Evolutionary conservation across 2,888 invertebrate genomes (phyloP), one percentile per base, ranked within the genome.

Genomic region (Lasioglossum marginatum): DNA sequence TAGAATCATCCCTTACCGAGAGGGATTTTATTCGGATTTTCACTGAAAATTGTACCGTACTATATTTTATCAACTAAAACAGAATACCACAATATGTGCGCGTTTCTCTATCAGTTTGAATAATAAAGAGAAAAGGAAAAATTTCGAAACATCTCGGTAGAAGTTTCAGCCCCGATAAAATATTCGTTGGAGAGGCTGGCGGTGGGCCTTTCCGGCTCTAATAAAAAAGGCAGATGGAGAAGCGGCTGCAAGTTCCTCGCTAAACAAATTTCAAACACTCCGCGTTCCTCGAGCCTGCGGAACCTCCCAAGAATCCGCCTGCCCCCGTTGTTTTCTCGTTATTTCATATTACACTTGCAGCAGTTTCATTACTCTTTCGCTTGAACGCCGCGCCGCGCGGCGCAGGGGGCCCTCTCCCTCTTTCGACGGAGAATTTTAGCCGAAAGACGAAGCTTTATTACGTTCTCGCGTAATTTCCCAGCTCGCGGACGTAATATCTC

Each of bases 351-450:
- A 77, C 85, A 85, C 87, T 87, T 77, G 81, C 82, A 68, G 79
- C 85, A 68, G 89, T 90, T 90, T 90, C 82, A 84, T 86, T 81
- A 89, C 83, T 77, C 85, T 85, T 85, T 82, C 74, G 60, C 81
- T 71, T 63, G 79, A 71, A 70, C 73, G 73, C 68, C 34, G 16
- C 4, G 45, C 45, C 43, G 45, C 14, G 14, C 43, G 2, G 40
- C 70, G 73, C 63, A n/a, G n/a, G 31, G 72, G 60, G 5, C 40
- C 60, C 48, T 27, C 63, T 27, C 63, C 71, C 74, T 75, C 74
- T 74, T 76, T 66, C 83, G 80, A 76, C 60, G 83, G 40, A 37
- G 71, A 77, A 77, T 81, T 77, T 72, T 27, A 4, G 40, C 34
- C 66, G 60, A 77, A 82, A 68, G 63, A 75, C 76, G 73, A 68